Base-by-base conservation (phyloP, 2,113 vertebrate genomes). In the Origma solitaria region DNA sequence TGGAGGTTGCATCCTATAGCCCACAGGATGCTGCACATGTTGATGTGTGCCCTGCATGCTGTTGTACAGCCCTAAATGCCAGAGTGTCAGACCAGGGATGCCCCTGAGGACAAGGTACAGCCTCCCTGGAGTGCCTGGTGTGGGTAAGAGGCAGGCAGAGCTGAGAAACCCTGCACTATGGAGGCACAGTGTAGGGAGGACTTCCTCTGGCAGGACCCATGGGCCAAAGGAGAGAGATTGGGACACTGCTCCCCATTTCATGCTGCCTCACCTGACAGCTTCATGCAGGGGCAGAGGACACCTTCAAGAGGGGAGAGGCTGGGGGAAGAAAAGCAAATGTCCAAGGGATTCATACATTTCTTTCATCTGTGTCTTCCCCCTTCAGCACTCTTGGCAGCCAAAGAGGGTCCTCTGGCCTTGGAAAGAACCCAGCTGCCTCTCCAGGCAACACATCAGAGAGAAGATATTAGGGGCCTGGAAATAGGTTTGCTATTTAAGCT, bases 391-490 rank as follows among this genome's bases (percentile, higher is more conserved):
- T 47, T 54, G 64, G 92, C 94, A 93, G 86, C 62, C 3, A 2
- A 62, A 90, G 23, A 75, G 58, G 33, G 54, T 92, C 38, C 50
- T 86, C 45, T 70, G 47, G 54, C 76, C 66, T 80, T 95, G 62
- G 79, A 90, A 88, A 78, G 53, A 72, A 49, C 75, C 71, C 90
- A 87, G 66, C 21, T 76, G 81, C 62, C 57, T 89, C 66, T 90
- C 45, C 53, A 82, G 71, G 35, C 45, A 85, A 28, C 35, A 23
- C 30, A 50, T 66, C 14, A 21, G 21, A 70, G 16, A 57, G 62
- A 71, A 82, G 66, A 71, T 71, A 76, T 70, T 76, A 62, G 56
- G 18, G 38, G 33, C n/a, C 56, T 88, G 75, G 58, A 93, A 82
- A 61, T 54, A 15, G 2, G 16, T 65, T 87, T 88, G 47, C 42